These are phyloP conservation scores for Andrena haemorrhoa DNA, from an alignment of 2,888 invertebrate species.

Conservation along the genomic window DNA sequence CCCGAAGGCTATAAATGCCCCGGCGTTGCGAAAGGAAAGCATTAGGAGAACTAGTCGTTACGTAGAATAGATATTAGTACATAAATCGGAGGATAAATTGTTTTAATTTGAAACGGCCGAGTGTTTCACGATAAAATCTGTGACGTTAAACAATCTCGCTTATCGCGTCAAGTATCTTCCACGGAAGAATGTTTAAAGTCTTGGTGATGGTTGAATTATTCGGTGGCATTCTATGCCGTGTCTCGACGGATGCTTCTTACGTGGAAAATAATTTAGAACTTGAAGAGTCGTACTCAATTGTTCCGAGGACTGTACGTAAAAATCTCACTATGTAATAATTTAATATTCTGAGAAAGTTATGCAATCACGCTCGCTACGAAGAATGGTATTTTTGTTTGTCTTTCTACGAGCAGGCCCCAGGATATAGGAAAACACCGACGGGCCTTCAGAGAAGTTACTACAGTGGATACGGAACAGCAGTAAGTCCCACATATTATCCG, in stretches of 20 bases:
- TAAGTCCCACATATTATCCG: conserved; percentile 73
- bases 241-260: conserved; percentile 7
- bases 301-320: not conserved
- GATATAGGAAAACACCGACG: not conserved
- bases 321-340: not conserved
- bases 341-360: not conserved
- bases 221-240: conserved; percentile 26
- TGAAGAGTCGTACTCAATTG: not conserved
- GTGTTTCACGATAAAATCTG: not conserved
- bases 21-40: not conserved
- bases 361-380: not conserved
- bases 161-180: not conserved
- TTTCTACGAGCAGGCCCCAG: not conserved
- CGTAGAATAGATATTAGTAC: not conserved
- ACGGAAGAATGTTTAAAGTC: conserved; percentile 11
- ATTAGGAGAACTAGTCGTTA: not conserved
- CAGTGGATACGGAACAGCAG: conserved; percentile 68
- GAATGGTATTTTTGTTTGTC: not conserved
- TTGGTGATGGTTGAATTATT: conserved; percentile 12
- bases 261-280: conserved; percentile 2
- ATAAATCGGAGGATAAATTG: not conserved
- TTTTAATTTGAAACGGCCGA: not conserved
- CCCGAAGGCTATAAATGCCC: conserved; percentile 9
- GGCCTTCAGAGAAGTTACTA: conserved; percentile 73
- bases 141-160: not conserved